These are phyloP conservation scores for Microtus montanus DNA, from an alignment of 2,113 vertebrate genomes.

Conservation along the genomic window DNA sequence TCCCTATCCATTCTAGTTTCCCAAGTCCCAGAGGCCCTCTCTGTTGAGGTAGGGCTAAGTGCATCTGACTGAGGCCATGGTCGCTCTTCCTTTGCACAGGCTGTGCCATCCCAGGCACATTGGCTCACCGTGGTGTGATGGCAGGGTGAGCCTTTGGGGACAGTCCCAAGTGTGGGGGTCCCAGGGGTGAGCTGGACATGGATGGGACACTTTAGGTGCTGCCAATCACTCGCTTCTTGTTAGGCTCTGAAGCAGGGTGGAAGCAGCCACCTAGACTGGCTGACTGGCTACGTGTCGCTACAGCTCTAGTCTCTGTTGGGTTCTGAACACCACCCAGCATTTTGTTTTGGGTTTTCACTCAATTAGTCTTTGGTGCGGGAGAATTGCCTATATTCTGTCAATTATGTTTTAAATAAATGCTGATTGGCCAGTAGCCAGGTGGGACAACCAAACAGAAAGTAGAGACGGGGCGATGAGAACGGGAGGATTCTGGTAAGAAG, in stretches of 20 bases:
- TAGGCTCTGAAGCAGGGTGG: neutral
- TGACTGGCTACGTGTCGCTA: neutral
- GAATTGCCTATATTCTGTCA: too few species aligned
- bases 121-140: too few species aligned
- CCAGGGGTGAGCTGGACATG: neutral
- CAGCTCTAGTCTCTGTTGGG: neutral
- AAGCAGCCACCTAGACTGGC: neutral
- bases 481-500: too few species aligned
- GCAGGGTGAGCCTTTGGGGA: neutral
- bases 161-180: neutral
- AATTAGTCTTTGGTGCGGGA: too few species aligned
- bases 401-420: too few species aligned
- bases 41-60: too few species aligned
- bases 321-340: neutral
- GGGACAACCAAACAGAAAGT: too few species aligned
- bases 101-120: neutral
- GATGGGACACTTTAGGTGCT: too few species aligned
- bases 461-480: too few species aligned
- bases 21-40: too few species aligned
- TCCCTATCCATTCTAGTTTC: neutral
- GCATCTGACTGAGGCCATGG: too few species aligned
- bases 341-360: conserved; percentile 5
- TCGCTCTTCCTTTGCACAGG: neutral
- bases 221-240: neutral
- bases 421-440: too few species aligned